A percentile compares a stretch with the other conserved stretches of the same genome.
These are phyloP conservation scores for Centrocercus urophasianus DNA, from an alignment of 2,113 vertebrate species.

Conservation along the genomic window DNA sequence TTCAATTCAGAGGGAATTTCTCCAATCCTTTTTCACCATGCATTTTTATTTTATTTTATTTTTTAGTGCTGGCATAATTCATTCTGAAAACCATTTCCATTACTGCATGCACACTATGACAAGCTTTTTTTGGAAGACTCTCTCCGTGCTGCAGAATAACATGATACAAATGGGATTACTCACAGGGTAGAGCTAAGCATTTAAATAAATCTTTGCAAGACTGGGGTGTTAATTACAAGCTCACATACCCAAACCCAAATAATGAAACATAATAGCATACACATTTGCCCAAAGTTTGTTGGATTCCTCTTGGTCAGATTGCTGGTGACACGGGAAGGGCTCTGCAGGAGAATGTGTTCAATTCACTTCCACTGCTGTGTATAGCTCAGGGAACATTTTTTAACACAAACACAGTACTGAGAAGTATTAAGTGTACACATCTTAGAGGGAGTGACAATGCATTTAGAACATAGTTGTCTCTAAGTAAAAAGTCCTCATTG, in stretches of 20 bases:
- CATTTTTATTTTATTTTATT: background rate
- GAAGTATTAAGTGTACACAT: background rate
- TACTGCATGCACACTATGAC: background rate
- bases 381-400: background rate
- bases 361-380: background rate
- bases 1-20: background rate
- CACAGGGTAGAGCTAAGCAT: background rate
- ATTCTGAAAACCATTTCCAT: conserved; percentile 16
- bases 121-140: conserved; percentile 6
- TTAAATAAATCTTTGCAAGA: background rate
- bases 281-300: background rate
- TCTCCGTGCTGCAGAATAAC: background rate
- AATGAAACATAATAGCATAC: background rate
- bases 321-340: background rate
- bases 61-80: background rate
- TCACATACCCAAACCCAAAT: background rate
- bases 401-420: background rate
- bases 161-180: conserved; percentile 42
- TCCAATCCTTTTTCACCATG: background rate
- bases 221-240: conserved; percentile 7
- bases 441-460: background rate
- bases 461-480: background rate
- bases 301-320: background rate
- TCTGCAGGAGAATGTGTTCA: background rate
- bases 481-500: background rate